Base-by-base conservation (phyloP, 2,888 invertebrate species). In the Pristionchus mayeri region DNA sequence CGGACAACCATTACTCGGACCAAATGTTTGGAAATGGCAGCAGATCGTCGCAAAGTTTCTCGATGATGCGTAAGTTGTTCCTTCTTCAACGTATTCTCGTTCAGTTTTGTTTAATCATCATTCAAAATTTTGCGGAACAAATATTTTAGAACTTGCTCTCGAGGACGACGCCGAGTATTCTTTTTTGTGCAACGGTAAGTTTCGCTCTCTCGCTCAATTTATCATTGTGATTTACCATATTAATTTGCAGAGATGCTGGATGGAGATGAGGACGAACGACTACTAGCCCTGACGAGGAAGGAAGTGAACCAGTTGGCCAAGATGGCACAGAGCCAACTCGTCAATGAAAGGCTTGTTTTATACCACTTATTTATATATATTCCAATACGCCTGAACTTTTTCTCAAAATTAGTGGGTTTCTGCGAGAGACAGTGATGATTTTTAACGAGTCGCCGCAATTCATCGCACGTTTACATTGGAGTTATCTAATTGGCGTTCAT, bases 261-360 rank as follows among this genome's bases (percentile, higher is more conserved):
- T 30, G 79, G 52, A 52, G 79, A 79, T n/a, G 79, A 79, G 18
- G 79, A 54, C 44, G 40, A 27, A 27, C 21, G 60, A 50, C 63
- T 81, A 16, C 13, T 30, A 7, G 24, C 63, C 13, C 60, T 81
- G 0, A 50, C 57, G 27, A 60, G 60, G 9, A 60, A 60, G 16
- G 81, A 81, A 60, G 81, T 81, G n/a, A 81, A 81, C 9, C 81
- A 81, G 27, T 27, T 81, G 37, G 60, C 81, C 24, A 60, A 57
- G 24, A 81, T 60, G 81, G 81, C 81, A 18, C 44, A 81, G 6
- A 81, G 81, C 44, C 30, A 30, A 60, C 44, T 81, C 13, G 57
- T 81, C 24, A 81, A 81, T 60, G 81, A 81, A 44, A 81, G 81
- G 81, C 60, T 2, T 3, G 18, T 34, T 67, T n/a, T n/a, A n/a